Evolutionary conservation across 2,888 invertebrate genomes (phyloP).

Genomic region (Thumatha senex): DNA sequence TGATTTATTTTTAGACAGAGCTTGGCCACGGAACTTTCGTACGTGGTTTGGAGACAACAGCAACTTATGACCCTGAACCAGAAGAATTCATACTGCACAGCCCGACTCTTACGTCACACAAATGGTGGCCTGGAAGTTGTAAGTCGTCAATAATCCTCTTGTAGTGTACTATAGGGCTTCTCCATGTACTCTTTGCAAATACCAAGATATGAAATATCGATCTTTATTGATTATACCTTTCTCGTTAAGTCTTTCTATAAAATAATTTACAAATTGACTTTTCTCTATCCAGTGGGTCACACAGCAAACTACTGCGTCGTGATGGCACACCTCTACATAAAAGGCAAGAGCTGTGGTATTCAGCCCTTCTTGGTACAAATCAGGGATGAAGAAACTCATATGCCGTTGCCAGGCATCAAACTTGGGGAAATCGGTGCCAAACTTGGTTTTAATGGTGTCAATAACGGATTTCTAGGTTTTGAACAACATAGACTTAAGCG

Average conservation of each 20-base stretch:
- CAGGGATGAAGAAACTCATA: conserved; percentile 94
- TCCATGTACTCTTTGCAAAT: too few species aligned
- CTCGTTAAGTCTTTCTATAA: too few species aligned
- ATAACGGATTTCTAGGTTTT: conserved; percentile 96
- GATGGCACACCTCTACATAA: conserved; percentile 94
- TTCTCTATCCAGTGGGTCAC: conserved; percentile 89
- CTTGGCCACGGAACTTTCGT: conserved; percentile 97
- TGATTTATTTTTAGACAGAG: conserved; percentile 87
- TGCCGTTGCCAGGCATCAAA: conserved; percentile 92
- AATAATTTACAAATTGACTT: too few species aligned
- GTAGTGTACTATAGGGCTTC: too few species aligned
- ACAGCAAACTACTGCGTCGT: conserved; percentile 96
- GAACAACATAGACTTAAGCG: conserved; percentile 94
- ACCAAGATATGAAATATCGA: too few species aligned
- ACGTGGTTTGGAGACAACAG: conserved; percentile 95
- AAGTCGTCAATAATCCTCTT: conserved; percentile 70
- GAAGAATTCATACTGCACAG: conserved; percentile 95
- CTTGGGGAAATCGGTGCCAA: conserved; percentile 98
- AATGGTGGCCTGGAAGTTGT: conserved; percentile 99
- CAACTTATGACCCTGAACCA: conserved; percentile 92
- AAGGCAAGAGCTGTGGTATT: conserved; percentile 91
- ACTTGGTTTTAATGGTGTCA: conserved; percentile 93
- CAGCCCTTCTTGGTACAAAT: conserved; percentile 97
- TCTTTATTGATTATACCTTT: too few species aligned
- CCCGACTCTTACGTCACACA: conserved; percentile 93